phyloP scores from a whole-genome alignment of 2,888 invertebrate genomes.

The Thecocarcelia acutangulata region DNA sequence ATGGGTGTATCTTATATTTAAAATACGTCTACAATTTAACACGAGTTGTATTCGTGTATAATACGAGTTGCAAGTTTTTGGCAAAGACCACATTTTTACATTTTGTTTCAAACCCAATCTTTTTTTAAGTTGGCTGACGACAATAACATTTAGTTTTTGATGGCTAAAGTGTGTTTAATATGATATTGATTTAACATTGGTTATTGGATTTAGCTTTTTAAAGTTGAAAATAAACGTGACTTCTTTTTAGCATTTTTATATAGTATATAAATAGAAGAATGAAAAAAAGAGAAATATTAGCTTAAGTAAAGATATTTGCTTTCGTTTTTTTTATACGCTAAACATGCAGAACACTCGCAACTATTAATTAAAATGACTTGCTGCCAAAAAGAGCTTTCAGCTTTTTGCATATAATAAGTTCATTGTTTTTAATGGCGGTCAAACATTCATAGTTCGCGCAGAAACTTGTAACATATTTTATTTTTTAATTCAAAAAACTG shows the following conservation, averaged over 20 bases:
- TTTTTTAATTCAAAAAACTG: too few species aligned
- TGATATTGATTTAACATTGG: slow-evolving; percentile 55
- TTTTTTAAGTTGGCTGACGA: slow-evolving; percentile 9
- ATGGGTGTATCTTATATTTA: slow-evolving; percentile 17
- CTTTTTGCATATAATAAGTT: neutral
- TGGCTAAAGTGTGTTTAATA: neutral
- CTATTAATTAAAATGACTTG: neutral
- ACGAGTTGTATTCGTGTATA: neutral
- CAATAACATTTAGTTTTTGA: neutral
- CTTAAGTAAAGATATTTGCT: neutral
- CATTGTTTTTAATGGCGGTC: neutral
- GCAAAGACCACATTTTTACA: neutral
- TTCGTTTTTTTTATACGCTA: neutral
- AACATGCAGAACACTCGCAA: slow-evolving; percentile 2
- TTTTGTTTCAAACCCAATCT: neutral
- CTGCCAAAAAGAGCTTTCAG: slow-evolving; percentile 12
- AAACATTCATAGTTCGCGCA: neutral
- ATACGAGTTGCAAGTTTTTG: neutral
- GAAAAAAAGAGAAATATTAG: neutral
- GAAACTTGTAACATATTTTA: too few species aligned
- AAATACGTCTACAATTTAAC: neutral
- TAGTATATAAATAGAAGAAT: neutral
- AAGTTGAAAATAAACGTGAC: slow-evolving; percentile 44
- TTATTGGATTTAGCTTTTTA: slow-evolving; percentile 10
- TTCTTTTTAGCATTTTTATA: slow-evolving; percentile 9